phyloP scores from a whole-genome alignment of 2,113 vertebrate species.

The Nibea coibor region DNA sequence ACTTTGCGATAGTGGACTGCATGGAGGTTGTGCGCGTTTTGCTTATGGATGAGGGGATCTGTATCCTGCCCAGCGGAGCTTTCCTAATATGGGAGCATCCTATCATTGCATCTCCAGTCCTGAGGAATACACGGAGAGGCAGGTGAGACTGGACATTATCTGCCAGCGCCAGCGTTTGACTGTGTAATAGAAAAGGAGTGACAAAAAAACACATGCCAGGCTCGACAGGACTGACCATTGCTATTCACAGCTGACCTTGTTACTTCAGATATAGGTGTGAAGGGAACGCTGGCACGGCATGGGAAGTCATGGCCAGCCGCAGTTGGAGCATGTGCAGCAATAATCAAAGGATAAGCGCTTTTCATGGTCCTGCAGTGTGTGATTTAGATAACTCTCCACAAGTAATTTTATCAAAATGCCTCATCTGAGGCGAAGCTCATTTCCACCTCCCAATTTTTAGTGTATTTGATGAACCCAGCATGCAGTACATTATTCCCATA shows the following conservation, averaged over 20 bases:
- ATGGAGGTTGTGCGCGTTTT: slow-evolving; percentile 4
- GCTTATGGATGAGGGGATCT: slow-evolving; percentile 25
- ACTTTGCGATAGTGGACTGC: slow-evolving; percentile 21
- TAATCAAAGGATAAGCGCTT: slow-evolving; percentile 39
- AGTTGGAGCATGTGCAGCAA: slow-evolving; percentile 12
- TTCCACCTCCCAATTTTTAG: slow-evolving; percentile 47
- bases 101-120: slow-evolving; percentile 30
- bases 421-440: slow-evolving; percentile 32
- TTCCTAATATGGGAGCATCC: slow-evolving; percentile 20
- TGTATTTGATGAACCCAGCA: slow-evolving; percentile 52
- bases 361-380: slow-evolving; percentile 29
- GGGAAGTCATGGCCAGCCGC: slow-evolving; percentile 11
- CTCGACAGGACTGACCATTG: not conserved
- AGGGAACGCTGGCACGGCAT: not conserved
- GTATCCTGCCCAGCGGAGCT: slow-evolving; percentile 16
- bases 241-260: slow-evolving; percentile 31
- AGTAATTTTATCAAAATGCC: slow-evolving; percentile 41
- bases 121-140: slow-evolving; percentile 8
- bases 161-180: slow-evolving; percentile 8
- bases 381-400: slow-evolving; percentile 39
- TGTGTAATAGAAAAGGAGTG: slow-evolving; percentile 35
- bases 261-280: slow-evolving; percentile 9
- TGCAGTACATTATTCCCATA: slow-evolving; percentile 38
- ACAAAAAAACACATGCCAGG: not conserved
- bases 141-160: slow-evolving; percentile 24